These are phyloP conservation scores for Azorinus chamasolen DNA, from an alignment of 2,888 invertebrate genomes.

Conservation along the genomic window DNA sequence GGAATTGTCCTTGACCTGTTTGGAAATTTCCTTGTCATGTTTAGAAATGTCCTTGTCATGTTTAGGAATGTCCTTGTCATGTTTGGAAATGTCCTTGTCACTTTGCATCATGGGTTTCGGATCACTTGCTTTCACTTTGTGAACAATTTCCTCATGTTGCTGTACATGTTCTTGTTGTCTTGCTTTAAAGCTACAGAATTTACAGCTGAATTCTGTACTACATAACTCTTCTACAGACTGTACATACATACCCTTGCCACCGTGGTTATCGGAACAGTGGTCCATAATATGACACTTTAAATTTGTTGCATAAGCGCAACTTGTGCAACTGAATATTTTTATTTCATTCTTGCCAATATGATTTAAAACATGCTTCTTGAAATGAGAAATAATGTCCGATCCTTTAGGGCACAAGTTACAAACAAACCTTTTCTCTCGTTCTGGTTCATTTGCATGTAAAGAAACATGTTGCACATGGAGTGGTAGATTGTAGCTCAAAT, in stretches of 20 bases:
- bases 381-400: slow-evolving; percentile 33
- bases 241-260: slow-evolving; percentile 32
- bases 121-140: slow-evolving; percentile 4
- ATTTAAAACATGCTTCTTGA: slow-evolving; percentile 61
- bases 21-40: no score
- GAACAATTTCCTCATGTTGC: slow-evolving; percentile 50
- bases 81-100: no score
- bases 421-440: slow-evolving; percentile 58
- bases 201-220: slow-evolving; percentile 53
- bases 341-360: slow-evolving; percentile 65
- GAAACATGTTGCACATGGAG: slow-evolving; percentile 38
- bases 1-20: no score
- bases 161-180: slow-evolving; percentile 50
- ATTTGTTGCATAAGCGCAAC: slow-evolving; percentile 65
- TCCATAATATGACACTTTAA: slow-evolving; percentile 59
- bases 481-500: slow-evolving; percentile 46
- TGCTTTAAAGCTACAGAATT: slow-evolving; percentile 56
- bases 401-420: slow-evolving; percentile 65
- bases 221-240: slow-evolving; percentile 32
- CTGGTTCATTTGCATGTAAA: slow-evolving; percentile 48
- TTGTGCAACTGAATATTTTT: slow-evolving; percentile 59
- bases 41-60: no score
- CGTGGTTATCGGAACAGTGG: slow-evolving; percentile 60
- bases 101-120: no score
- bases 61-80: no score